Conservation (phyloP, 2,113 vertebrate species). For the Synodontis membranacea region DNA sequence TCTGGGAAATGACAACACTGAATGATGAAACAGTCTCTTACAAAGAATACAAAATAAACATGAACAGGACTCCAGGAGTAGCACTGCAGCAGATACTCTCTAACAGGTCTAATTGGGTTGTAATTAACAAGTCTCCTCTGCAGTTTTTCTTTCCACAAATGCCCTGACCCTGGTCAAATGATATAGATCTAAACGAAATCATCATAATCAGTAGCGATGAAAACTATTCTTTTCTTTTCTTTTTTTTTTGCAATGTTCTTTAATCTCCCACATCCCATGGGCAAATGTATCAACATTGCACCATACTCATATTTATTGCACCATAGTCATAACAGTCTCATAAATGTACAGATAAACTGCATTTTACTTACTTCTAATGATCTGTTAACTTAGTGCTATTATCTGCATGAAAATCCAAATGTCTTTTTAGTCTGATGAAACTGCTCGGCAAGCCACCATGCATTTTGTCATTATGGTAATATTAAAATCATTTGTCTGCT, state of each 20-base stretch:
- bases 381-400: not conserved
- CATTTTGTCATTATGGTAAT: not conserved
- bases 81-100: not conserved
- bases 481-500: not conserved
- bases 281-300: not conserved
- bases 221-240: constrained; percentile 7
- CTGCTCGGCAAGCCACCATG: not conserved
- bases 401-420: not conserved
- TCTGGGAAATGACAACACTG: not conserved
- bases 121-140: not conserved
- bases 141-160: not conserved
- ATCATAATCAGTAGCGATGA: not conserved
- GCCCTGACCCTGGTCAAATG: constrained; percentile 10
- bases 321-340: not conserved
- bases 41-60: not conserved
- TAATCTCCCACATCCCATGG: not conserved
- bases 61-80: not conserved
- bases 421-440: constrained; percentile 1
- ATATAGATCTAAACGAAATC: constrained; percentile 10
- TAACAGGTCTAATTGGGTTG: not conserved
- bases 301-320: not conserved
- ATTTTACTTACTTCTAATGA: not conserved
- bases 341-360: not conserved
- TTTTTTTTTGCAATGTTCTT: not conserved
- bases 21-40: not conserved